These are phyloP conservation scores for Peromyscus polionotus DNA, from an alignment of 2,113 vertebrate genomes.

Conservation along the genomic window DNA sequence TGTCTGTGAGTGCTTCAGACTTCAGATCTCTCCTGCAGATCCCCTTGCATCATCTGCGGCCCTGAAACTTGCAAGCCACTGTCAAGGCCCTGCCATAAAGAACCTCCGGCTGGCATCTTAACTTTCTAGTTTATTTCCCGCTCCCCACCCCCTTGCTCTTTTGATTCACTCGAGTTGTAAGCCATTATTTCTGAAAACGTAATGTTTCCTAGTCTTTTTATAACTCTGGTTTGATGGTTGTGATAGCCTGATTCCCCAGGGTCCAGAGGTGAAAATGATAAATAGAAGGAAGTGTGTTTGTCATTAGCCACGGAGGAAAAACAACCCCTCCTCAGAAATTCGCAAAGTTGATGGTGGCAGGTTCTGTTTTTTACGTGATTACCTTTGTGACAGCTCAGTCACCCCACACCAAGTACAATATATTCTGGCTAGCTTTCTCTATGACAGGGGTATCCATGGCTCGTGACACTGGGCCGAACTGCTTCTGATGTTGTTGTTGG, in stretches of 20 bases:
- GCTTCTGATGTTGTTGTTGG: conserved; percentile 64
- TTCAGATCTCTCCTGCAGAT: not conserved
- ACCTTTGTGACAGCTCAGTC: conserved; percentile 85
- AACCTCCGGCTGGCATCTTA: conserved; percentile 60
- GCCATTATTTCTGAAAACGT: conserved; percentile 82
- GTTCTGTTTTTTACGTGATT: conserved; percentile 83
- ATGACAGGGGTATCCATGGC: conserved; percentile 70
- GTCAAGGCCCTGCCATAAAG: conserved; percentile 49
- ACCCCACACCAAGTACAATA: conserved; percentile 61
- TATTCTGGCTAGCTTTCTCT: conserved; percentile 63
- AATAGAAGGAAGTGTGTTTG: conserved; percentile 73
- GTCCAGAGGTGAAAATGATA: conserved; percentile 77
- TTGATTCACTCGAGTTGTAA: conserved; percentile 84
- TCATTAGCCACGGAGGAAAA: conserved; percentile 83
- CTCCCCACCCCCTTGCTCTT: not conserved
- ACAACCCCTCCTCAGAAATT: conserved; percentile 80
- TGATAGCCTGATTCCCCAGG: conserved; percentile 84
- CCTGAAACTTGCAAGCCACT: conserved; percentile 1
- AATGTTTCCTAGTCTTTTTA: conserved; percentile 83
- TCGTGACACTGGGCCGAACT: conserved; percentile 75
- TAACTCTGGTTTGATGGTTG: conserved; percentile 82
- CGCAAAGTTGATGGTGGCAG: conserved; percentile 79
- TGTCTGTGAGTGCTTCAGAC: not conserved
- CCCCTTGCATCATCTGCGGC: conserved; percentile 11
- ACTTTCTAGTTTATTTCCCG: conserved; percentile 74